These are phyloP conservation scores for Drosophila arizonae DNA, from an alignment of 1,140 invertebrate genomes.

Conservation along the genomic window DNA sequence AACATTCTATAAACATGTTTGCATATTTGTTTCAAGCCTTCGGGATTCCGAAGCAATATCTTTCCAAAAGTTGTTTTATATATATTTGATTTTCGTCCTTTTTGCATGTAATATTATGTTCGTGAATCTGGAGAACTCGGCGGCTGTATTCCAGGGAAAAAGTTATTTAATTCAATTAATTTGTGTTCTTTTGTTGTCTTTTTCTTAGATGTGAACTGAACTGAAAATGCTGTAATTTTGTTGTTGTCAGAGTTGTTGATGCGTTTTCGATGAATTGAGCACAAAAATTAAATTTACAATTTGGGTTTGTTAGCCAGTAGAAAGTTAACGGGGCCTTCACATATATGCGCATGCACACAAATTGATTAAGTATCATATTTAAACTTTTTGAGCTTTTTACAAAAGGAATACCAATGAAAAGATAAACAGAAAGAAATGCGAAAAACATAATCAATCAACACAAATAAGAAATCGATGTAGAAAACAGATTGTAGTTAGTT, in stretches of 20 bases:
- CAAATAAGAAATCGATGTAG: slow-evolving; percentile 2
- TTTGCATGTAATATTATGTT: neutral
- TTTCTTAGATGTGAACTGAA: neutral
- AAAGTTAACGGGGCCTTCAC: slow-evolving; percentile 4
- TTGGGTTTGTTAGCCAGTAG: neutral
- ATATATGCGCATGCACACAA: slow-evolving; percentile 40
- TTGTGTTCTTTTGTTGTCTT: neutral
- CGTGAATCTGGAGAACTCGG: neutral
- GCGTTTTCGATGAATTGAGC: neutral
- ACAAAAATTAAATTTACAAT: neutral
- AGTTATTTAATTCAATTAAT: too few species aligned
- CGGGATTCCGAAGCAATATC: slow-evolving; percentile 29
- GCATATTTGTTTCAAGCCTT: slow-evolving; percentile 20
- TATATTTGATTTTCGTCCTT: neutral
- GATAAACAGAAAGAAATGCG: neutral
- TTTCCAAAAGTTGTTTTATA: slow-evolving; percentile 39
- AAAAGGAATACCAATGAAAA: slow-evolving; percentile 7
- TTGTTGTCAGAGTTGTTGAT: neutral
- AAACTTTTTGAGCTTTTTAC: slow-evolving; percentile 11
- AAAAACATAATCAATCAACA: slow-evolving; percentile 1
- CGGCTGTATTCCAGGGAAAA: too few species aligned
- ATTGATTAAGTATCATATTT: slow-evolving; percentile 24
- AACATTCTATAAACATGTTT: slow-evolving; percentile 36
- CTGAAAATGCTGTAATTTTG: neutral
- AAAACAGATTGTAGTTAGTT: neutral